Evolutionary conservation across 2,888 invertebrate genomes (phyloP), one percentile per base, ranked within the genome.

Genomic region (Cataglyphis cursor): DNA sequence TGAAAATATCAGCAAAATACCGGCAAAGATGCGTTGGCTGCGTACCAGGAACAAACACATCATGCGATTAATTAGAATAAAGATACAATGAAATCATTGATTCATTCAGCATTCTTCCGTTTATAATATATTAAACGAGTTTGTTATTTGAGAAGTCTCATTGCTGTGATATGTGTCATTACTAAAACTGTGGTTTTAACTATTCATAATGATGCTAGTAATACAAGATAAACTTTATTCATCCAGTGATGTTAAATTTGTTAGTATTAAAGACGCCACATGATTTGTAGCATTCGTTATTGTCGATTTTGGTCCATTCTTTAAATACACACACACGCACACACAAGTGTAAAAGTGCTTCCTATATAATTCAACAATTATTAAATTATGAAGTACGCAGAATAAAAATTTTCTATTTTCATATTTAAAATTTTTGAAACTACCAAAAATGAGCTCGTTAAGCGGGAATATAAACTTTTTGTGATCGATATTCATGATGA

Each of bases 1-100:
- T 72, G 82, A 86, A 84, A 86, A 84, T 72, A 57, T 38, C 83
- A 41, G 73, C 38, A 82, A 81, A 87, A 83, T 75, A 66, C 74
- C 82, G 75, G 74, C 73, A 70, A 28, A 66, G 54, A 57, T 4
- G 18, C 59, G 78, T 65, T 72, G 54, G 38, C 57, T 44, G 48
- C 28, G 31, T 62, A 44, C 64, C 59, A 74, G 75, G 51, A 78
- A 78, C 62, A 59, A 10, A 57, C 57, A 57, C 68, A 57, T 76
- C 48, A 65, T 38, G 38, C 78, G 31, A 41, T 78, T 78, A 78
- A 78, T 78, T 70, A 78, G 70, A 78, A 78, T 78, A 68, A 51
- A 41, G 44, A 70, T 78, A 59, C 57, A 68, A 78, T 57, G 78
- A 59, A 57, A 78, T 70, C 70, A 78, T 78, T 78, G 59, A 78